Evolutionary conservation across 23 tunicate genomes (phyloP).

Genomic region (Ascidia mentula): DNA sequence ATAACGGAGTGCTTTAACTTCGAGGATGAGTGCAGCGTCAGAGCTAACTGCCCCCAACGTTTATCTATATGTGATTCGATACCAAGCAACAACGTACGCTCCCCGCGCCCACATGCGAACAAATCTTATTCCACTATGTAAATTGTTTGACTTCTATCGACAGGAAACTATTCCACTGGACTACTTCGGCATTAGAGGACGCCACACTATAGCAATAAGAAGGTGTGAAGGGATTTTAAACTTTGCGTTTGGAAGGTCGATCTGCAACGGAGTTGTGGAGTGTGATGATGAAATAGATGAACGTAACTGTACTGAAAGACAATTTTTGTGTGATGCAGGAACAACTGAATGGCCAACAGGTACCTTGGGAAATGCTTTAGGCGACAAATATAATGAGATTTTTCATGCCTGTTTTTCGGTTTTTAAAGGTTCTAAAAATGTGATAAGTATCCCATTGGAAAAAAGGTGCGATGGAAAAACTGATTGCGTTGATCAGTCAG

Average conservation of each 20-base stretch:
- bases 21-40: slow-evolving; percentile 19
- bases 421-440: slow-evolving; percentile 10
- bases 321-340: slow-evolving; percentile 38
- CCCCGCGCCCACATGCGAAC: no score
- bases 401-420: no score
- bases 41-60: slow-evolving; percentile 5
- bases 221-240: background rate
- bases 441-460: slow-evolving; percentile 20
- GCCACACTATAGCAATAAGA: background rate
- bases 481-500: slow-evolving; percentile 40
- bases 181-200: background rate
- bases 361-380: background rate
- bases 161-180: background rate
- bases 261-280: slow-evolving; percentile 45
- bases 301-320: slow-evolving; percentile 3
- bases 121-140: no score
- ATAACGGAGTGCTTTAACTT: background rate
- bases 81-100: background rate
- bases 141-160: no score
- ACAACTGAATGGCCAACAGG: slow-evolving; percentile 2
- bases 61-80: background rate
- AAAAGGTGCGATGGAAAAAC: slow-evolving; percentile 23
- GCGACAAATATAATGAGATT: no score
- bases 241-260: slow-evolving; percentile 15
- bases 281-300: slow-evolving; percentile 34